A percentile compares a stretch with the other conserved stretches of the same genome.
These are phyloP conservation scores for Heliothis virescens DNA, from an alignment of 1,140 invertebrate genomes.

Conservation along the genomic window DNA sequence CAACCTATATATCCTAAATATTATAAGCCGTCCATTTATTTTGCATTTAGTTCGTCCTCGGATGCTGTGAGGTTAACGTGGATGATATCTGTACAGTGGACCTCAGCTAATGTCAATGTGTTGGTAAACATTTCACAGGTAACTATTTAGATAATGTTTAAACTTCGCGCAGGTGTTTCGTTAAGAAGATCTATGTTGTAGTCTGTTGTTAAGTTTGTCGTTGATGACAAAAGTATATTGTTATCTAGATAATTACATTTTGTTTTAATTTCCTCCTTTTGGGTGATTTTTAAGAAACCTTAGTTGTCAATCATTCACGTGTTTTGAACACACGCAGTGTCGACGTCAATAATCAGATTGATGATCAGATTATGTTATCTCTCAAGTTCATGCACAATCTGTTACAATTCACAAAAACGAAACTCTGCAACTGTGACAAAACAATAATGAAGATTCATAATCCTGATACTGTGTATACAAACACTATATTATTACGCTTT, in stretches of 20 bases:
- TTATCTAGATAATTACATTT: conserved; percentile 79
- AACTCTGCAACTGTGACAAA: not conserved
- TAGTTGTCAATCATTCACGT: not conserved
- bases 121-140: conserved; percentile 65
- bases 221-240: conserved; percentile 86
- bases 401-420: not conserved
- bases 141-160: conserved; percentile 54
- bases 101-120: conserved; percentile 56
- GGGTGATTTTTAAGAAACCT: not conserved
- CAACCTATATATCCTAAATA: conserved; percentile 61
- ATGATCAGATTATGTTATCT: conserved; percentile 7
- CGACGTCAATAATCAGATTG: conserved; percentile 16
- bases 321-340: not conserved
- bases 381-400: not conserved
- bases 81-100: conserved; percentile 53
- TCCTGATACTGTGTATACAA: too few relatives aligned
- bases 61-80: conserved; percentile 51
- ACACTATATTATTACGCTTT: too few relatives aligned
- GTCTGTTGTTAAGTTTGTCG: conserved; percentile 86
- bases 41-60: conserved; percentile 66
- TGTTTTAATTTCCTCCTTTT: conserved; percentile 56
- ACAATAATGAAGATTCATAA: not conserved
- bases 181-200: conserved; percentile 82
- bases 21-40: conserved; percentile 81
- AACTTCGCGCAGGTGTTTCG: conserved; percentile 73